phyloP scores from a whole-genome alignment of 2,797 vertebrate species.

The Champsocephalus esox region DNA sequence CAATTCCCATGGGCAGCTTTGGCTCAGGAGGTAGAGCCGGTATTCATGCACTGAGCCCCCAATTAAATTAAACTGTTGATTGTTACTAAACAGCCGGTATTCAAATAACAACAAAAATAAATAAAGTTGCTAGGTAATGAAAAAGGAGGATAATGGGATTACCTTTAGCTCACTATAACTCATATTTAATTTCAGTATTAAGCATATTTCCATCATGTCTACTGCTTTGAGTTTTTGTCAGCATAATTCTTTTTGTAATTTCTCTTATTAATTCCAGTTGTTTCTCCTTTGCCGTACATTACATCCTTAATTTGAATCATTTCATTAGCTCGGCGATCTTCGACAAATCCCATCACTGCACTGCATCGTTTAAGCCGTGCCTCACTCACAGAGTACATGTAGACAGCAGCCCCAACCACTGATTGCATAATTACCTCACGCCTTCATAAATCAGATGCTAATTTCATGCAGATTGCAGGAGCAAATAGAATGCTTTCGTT shows the following conservation, averaged over 20 bases:
- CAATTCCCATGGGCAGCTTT: not conserved
- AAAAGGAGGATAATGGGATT: not conserved
- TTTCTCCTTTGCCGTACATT: not conserved
- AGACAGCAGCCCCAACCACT: not conserved
- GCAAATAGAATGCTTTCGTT: conserved; percentile 28
- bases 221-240: not conserved
- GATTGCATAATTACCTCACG: conserved; percentile 24
- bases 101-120: not conserved
- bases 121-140: not conserved
- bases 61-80: not conserved
- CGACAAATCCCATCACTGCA: not conserved
- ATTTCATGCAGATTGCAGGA: conserved; percentile 42
- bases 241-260: not conserved
- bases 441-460: conserved; percentile 37
- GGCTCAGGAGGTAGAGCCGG: not conserved
- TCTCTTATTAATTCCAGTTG: not conserved
- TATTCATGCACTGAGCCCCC: not conserved
- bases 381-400: conserved; percentile 1
- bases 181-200: no score
- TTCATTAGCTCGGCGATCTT: not conserved
- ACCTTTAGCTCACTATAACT: no score
- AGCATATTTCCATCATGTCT: no score
- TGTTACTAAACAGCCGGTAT: not conserved
- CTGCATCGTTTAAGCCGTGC: conserved; percentile 8
- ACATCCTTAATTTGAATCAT: not conserved